These are phyloP conservation scores for Ophion slaviceki DNA, from an alignment of 2,888 invertebrate species.

Conservation along the genomic window DNA sequence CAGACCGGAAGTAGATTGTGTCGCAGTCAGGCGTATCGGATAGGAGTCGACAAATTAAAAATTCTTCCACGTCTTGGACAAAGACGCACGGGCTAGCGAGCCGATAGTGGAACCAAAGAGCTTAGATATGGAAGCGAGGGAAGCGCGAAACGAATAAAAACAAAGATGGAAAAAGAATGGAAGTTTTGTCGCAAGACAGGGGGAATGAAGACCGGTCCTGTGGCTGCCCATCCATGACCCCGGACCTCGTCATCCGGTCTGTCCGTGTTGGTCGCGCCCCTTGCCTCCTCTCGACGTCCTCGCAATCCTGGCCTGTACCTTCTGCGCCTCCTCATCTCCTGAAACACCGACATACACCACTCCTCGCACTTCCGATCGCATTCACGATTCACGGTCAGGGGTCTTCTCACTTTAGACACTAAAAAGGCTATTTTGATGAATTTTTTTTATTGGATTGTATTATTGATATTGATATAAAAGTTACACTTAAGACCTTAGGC, in stretches of 20 bases:
- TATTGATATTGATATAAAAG: too few relatives aligned
- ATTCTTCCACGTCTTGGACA: not conserved
- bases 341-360: constrained; percentile 1
- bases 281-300: constrained; percentile 64
- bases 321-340: constrained; percentile 36
- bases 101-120: constrained; percentile 11
- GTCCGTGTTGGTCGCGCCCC: constrained; percentile 66
- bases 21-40: not conserved
- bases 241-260: constrained; percentile 82
- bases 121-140: constrained; percentile 22
- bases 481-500: too few relatives aligned
- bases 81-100: constrained; percentile 3
- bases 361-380: not conserved
- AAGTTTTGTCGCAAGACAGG: constrained; percentile 55
- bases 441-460: too few relatives aligned
- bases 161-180: constrained; percentile 45
- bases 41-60: constrained; percentile 1
- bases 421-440: not conserved
- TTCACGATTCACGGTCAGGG: not conserved
- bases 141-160: constrained; percentile 37
- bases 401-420: not conserved
- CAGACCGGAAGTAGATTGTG: not conserved
- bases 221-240: constrained; percentile 82
- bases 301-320: constrained; percentile 46
- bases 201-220: constrained; percentile 81